Percentiles rank a stretch among this genome's conserved stretches.
Evolutionary conservation across 53 echinoderm and acorn worm species (phyloP).

Genomic region (Stichopus horrens): DNA sequence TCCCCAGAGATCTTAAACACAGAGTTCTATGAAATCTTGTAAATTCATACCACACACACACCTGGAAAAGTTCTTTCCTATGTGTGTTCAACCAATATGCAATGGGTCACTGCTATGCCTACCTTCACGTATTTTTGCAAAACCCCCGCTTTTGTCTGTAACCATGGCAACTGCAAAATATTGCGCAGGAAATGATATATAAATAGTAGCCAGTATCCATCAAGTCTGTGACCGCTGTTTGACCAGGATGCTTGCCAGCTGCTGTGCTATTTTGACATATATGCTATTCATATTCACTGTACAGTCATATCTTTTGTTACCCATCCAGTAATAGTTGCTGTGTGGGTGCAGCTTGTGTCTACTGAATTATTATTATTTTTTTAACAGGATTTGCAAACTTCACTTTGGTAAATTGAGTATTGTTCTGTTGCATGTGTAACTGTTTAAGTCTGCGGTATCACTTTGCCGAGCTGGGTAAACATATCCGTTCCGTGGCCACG

Average conservation of each 20-base stretch:
- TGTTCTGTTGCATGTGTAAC: background rate
- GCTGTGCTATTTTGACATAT: too few relatives aligned
- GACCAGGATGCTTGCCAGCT: background rate
- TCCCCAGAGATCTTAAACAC: too few relatives aligned
- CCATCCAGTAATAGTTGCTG: background rate
- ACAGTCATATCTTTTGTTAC: too few relatives aligned
- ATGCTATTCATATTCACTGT: too few relatives aligned
- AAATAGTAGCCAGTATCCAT: background rate
- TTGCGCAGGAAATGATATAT: constrained; percentile 4
- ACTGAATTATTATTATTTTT: background rate
- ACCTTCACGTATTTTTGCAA: background rate
- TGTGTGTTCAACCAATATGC: too few relatives aligned
- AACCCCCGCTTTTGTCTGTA: background rate
- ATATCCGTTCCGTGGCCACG: background rate
- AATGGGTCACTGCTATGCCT: too few relatives aligned
- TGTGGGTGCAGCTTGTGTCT: background rate
- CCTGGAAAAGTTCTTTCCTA: too few relatives aligned
- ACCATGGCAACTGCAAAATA: background rate
- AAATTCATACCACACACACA: too few relatives aligned
- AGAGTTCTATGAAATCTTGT: too few relatives aligned
- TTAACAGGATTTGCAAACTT: background rate
- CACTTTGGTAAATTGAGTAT: background rate
- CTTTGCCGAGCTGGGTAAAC: constrained; percentile 1
- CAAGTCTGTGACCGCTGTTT: background rate
- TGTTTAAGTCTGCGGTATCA: background rate